A percentile compares a stretch with the other conserved stretches of the same genome.
Evolutionary conservation across 2,797 vertebrate genomes (phyloP).

Genomic region (Galago senegalensis): DNA sequence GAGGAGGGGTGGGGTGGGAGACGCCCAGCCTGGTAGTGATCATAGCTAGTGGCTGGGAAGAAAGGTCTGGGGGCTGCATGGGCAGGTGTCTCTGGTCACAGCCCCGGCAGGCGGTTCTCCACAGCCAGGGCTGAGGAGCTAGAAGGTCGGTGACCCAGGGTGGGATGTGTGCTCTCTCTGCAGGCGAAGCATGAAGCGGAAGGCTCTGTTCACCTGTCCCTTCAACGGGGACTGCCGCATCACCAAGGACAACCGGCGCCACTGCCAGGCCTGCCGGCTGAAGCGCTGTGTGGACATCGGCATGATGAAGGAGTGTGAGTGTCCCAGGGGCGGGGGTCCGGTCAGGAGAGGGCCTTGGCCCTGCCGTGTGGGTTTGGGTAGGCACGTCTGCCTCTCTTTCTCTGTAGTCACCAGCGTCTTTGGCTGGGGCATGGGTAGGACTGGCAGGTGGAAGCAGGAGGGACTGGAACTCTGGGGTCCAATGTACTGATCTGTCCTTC

Average conservation of each 20-base stretch:
- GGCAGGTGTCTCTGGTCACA: neutral
- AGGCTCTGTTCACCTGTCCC: slow-evolving; percentile 96
- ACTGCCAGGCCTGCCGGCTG: slow-evolving; percentile 98
- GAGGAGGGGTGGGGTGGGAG: accelerated
- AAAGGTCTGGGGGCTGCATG: accelerated
- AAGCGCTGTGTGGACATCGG: slow-evolving; percentile 95
- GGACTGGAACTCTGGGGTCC: neutral
- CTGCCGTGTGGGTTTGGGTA: neutral
- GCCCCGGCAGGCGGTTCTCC: neutral
- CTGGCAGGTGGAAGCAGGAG: neutral
- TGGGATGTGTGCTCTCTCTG: neutral
- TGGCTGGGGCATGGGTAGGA: neutral
- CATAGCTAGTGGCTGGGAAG: neutral
- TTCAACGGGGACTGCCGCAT: slow-evolving; percentile 96
- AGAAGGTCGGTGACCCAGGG: neutral
- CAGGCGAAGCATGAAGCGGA: slow-evolving; percentile 98
- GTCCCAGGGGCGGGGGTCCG: accelerated
- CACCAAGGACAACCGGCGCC: slow-evolving; percentile 98
- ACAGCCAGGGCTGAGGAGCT: neutral
- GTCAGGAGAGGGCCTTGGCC: neutral
- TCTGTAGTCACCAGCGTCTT: neutral
- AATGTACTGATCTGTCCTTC: neutral
- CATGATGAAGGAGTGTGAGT: slow-evolving; percentile 98
- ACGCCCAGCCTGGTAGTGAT: neutral
- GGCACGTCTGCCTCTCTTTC: neutral